phyloP scores from a whole-genome alignment of 2,888 invertebrate species.

The Eugnorisma glareosa region DNA sequence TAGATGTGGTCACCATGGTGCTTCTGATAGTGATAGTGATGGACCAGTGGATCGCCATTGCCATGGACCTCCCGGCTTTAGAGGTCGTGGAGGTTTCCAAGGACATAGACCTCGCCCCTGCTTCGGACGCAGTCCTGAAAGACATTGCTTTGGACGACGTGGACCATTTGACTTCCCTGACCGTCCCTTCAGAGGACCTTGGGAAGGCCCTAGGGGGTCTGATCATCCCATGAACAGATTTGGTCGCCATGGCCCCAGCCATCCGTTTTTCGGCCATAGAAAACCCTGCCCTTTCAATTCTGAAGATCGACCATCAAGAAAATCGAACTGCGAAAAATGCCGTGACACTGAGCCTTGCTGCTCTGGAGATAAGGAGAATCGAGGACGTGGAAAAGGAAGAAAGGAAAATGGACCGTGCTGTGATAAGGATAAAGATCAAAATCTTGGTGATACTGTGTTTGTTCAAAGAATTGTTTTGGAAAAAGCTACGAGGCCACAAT shows the following conservation, averaged over 20 bases:
- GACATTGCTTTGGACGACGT: constrained; percentile 14
- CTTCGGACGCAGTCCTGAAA: neutral
- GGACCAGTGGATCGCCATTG: neutral
- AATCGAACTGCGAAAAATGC: constrained; percentile 27
- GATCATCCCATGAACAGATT: constrained; percentile 10
- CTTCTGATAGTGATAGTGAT: constrained; percentile 15
- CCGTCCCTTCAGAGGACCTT: constrained; percentile 7
- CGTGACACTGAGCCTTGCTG: constrained; percentile 46
- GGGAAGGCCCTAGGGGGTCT: constrained; percentile 29
- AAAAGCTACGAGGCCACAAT: constrained; percentile 62
- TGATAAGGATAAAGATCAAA: constrained; percentile 58
- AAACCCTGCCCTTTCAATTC: constrained; percentile 24
- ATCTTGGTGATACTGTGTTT: constrained; percentile 61
- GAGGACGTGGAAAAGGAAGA: constrained; percentile 12
- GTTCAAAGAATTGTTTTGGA: constrained; percentile 68
- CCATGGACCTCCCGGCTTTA: constrained; percentile 1
- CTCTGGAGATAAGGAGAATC: constrained; percentile 34
- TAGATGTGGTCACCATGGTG: constrained; percentile 5
- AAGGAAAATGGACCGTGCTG: constrained; percentile 36
- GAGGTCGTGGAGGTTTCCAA: neutral
- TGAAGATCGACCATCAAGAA: constrained; percentile 17
- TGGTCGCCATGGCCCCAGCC: neutral
- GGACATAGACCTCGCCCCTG: constrained; percentile 4
- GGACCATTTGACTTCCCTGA: constrained; percentile 15
- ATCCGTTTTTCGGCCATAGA: constrained; percentile 11